Evolutionary conservation across 2,113 vertebrate genomes (phyloP), one percentile per base, ranked within the genome.

Genomic region (Potamarius usumacintae): DNA sequence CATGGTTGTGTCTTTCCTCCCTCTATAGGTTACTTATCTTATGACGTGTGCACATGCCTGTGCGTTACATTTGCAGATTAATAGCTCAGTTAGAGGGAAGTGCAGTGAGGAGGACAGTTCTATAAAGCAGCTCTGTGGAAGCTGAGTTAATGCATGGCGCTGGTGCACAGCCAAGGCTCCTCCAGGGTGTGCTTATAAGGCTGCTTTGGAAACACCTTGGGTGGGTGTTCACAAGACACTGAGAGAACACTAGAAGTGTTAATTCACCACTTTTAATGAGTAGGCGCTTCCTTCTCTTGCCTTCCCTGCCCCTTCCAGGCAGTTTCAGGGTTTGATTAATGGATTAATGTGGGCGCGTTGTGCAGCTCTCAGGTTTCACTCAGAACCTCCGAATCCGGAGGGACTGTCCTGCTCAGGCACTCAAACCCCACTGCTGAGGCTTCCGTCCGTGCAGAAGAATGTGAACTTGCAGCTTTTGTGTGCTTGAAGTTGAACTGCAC

Each of bases 351-450:
- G 7, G 50, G 50, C 82, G 65, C 82, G 30, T 84, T 84, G 10
- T 85, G 71, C 55, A 76, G 84, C 20, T 76, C 84, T 85, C 84
- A 85, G 55, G 71, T 85, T 85, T 85, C 84, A 85, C 69, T 60
- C 71, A 48, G 58, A 53, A 53, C 82, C 63, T 30, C 42, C 50
- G 85, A 71, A 69, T 86, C 85, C 85, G 63, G 77, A 58, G 85
- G 77, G 85, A 86, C 58, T 86, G 77, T 80, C 76, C 77, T 81
- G 4, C 62, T 71, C 48, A 2, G 71, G 12, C 77, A 71, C 50
- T 81, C 85, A n/a, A 81, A 30, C 34, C 62, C 50, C 42, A 42
- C 11, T 34, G 71, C 81, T 53, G 48, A 76, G 55, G 6, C 18
- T 82, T 62, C 69, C 34, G 63, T 81, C 60, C 69, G 74, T 0